These are phyloP conservation scores for Chaunax sp. DNA, from an alignment of 2,797 vertebrate species.

Conservation along the genomic window DNA sequence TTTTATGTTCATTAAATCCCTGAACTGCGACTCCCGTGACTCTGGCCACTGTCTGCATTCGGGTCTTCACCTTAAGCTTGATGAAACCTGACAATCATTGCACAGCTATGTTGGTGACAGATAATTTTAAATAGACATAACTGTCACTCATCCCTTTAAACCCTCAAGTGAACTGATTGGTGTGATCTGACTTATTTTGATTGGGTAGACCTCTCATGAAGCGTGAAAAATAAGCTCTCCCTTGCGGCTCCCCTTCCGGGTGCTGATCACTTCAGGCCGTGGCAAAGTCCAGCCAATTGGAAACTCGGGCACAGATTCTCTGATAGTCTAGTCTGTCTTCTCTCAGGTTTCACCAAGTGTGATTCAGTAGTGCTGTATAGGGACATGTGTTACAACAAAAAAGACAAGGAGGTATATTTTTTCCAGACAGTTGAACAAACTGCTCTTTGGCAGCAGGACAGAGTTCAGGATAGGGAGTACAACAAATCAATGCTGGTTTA, in stretches of 20 bases:
- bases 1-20: no score
- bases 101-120: no score
- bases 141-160: slow-evolving; percentile 3
- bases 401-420: slow-evolving; percentile 10
- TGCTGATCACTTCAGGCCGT: slow-evolving; percentile 55
- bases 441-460: slow-evolving; percentile 31
- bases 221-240: slow-evolving; percentile 58
- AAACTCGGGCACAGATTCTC: slow-evolving; percentile 15
- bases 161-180: slow-evolving; percentile 15
- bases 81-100: no score
- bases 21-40: no score
- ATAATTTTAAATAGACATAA: no score
- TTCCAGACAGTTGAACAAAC: slow-evolving; percentile 34
- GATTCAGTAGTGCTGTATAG: slow-evolving; percentile 13
- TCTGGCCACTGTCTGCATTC: no score
- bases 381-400: slow-evolving; percentile 2
- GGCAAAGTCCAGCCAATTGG: slow-evolving; percentile 40
- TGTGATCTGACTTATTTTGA: slow-evolving; percentile 53
- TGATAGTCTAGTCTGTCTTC: slow-evolving; percentile 16
- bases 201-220: slow-evolving; percentile 33
- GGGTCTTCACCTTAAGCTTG: no score
- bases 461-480: background rate
- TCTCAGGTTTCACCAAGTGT: slow-evolving; percentile 34
- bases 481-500: slow-evolving; percentile 18
- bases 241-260: slow-evolving; percentile 56